Evolutionary conservation across 1,140 invertebrate genomes (phyloP).

Genomic region (Sycophila sp.): DNA sequence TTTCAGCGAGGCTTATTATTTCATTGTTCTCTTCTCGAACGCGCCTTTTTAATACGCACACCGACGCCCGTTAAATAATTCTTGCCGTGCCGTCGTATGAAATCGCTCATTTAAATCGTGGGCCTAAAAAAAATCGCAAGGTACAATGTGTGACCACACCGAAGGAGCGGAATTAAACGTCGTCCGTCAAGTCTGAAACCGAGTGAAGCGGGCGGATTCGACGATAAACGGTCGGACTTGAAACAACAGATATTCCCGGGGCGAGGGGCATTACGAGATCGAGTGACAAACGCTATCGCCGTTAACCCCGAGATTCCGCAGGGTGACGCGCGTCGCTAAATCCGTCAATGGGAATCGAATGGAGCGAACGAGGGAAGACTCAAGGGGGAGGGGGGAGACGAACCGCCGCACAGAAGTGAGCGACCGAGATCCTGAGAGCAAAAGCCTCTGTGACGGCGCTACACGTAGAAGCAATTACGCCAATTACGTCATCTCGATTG

Average conservation of each 20-base stretch:
- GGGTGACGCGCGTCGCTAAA: neutral
- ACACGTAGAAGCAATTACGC: conserved; percentile 22
- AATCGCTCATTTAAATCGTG: too few relatives aligned
- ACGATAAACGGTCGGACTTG: neutral
- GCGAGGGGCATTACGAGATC: neutral
- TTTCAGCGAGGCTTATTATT: too few relatives aligned
- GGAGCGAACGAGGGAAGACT: neutral
- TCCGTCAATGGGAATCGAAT: conserved; percentile 14
- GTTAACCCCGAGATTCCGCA: neutral
- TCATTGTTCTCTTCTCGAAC: too few relatives aligned
- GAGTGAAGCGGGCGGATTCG: neutral
- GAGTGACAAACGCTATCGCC: neutral
- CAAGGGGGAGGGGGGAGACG: neutral
- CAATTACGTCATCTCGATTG: conserved; percentile 23
- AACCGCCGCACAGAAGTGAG: too few relatives aligned
- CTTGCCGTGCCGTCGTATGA: too few relatives aligned
- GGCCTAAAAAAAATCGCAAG: too few relatives aligned
- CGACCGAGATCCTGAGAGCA: neutral
- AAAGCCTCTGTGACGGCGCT: neutral
- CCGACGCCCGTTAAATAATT: too few relatives aligned
- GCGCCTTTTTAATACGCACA: too few relatives aligned
- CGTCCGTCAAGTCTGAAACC: too few relatives aligned
- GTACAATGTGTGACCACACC: too few relatives aligned
- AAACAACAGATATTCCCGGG: neutral
- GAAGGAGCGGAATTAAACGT: too few relatives aligned